phyloP scores from a whole-genome alignment of 2,113 vertebrate species.

The Cynocephalus volans region DNA sequence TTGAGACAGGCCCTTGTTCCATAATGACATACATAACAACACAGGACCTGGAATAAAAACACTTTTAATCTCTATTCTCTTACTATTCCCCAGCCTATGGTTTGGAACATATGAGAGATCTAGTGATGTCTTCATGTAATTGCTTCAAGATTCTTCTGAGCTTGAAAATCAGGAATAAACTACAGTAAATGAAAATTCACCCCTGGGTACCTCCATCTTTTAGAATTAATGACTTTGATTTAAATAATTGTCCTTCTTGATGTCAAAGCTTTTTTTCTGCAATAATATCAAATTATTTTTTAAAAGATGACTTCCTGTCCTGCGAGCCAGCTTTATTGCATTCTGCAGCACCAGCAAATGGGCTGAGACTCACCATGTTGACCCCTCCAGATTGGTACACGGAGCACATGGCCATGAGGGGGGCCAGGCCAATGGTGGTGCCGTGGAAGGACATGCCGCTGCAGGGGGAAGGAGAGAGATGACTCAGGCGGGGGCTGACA shows the following conservation, averaged over 20 bases:
- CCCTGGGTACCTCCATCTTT: neutral
- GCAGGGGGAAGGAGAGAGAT: constrained; percentile 76
- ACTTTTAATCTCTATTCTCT: neutral
- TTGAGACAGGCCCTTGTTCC: neutral
- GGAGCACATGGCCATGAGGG: constrained; percentile 98
- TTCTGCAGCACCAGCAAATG: rapidly evolving
- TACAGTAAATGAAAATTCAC: neutral
- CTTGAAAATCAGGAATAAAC: neutral
- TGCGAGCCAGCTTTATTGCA: neutral
- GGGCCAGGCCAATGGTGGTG: constrained; percentile 97
- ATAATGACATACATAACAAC: neutral
- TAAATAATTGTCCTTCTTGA: neutral
- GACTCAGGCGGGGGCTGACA: neutral
- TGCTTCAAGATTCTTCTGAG: neutral
- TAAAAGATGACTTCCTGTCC: neutral
- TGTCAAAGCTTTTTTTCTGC: neutral
- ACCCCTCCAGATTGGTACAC: constrained; percentile 98
- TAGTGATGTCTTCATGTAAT: neutral
- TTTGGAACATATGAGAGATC: neutral
- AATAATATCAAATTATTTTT: neutral
- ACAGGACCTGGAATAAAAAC: neutral
- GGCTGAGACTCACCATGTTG: constrained; percentile 93
- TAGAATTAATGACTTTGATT: neutral
- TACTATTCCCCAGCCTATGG: neutral
- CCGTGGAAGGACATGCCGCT: constrained; percentile 96